Evolutionary conservation across 2,113 vertebrate species (phyloP), one percentile per base, ranked within the genome.

Genomic region (Myrmecobius fasciatus): DNA sequence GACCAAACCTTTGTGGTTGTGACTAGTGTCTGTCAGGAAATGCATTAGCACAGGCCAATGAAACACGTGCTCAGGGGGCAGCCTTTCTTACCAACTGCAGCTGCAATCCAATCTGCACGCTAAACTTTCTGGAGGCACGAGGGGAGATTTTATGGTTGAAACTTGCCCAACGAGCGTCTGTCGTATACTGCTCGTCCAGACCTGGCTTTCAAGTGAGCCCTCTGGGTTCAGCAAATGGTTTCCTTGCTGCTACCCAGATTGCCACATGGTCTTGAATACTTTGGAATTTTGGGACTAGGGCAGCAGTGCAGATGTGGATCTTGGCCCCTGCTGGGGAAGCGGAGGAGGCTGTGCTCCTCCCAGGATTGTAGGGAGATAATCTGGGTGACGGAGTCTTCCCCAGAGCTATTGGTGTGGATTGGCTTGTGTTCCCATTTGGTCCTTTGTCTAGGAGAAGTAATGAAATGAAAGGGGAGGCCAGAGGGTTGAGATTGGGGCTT

Each of bases 11-110:
- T 83, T 91, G 52, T 91, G 95, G 54, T 89, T 94, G 52, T 93
- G 26, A 92, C 54, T 97, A 26, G 28, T 94, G 17, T 96, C 47
- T 96, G 91, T 95, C 96, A 95, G 83, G 93, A 96, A 96, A 95
- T 75, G 22, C 47, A 7, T 91, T 83, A 83, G 67, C 67, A 24
- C 17, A 83, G 67, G 0, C 67, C 67, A 43, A 24, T 83, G 67
- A 52, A 90, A 88, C 48, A 49, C 89, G 24, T 93, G 48, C 95
- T 96, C 43, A 60, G 25, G 53, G 36, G 56, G 90, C 92, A 48
- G 25, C 48, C 10, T 96, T 96, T 95, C 51, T 95, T 94, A 53
- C 47, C 47, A 95, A 96, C 14, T 91, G 49, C 1, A 83, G 67
- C 0, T 90, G 43, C 31, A 25, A 43, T 94, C 48, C 93, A 52